Base-by-base conservation (phyloP, 2,797 vertebrate species). In the Pantherophis alleghaniensis region DNA sequence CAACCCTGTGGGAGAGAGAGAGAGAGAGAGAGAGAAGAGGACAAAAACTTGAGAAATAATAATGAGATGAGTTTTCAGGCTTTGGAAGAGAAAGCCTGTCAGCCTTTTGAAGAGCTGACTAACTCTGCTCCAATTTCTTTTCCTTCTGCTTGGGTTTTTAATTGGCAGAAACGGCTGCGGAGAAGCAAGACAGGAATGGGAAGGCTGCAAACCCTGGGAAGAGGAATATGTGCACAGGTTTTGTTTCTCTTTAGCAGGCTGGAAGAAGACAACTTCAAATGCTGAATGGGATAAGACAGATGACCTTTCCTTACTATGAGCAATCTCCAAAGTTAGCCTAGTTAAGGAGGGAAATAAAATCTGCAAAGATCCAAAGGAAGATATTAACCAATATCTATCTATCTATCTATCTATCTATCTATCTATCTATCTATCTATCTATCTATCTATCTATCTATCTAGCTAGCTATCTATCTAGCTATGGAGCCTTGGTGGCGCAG, bases 161-260 rank as follows among this genome's bases (percentile, higher is more conserved):
- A 3, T 24, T 63, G 95, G 93, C n/a, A 4, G 95, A 94, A 90
- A 9, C 0, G 90, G 93, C 92, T 92, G 66, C 93, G 51, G 93
- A 92, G 93, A 95, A 96, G 94, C 57, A 24, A 0, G 94, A 86
- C 94, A 18, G 0, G 0, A 94, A 95, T 94, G 94, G 93, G 89
- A 91, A 37, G 12, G 90, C 60, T 88, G 47, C 92, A 92, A 92
- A 92, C 93, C 94, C 91, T 87, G 88, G 92, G 94, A 94, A 83
- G 28, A 94, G 95, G 95, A 95, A 96, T 11, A 87, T 94, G 95
- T 94, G 7, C 95, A 42, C 0, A 95, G 91, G 94, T 92, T 51
- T 93, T 94, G 87, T 95, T 96, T 79, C 96, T 94, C 95, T 94
- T 94, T 94, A 93, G 87, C 92, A 93, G 94, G 55, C 47, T 0